Evolutionary conservation across 2,888 invertebrate genomes (phyloP).

Genomic region (Villa cingulata): DNA sequence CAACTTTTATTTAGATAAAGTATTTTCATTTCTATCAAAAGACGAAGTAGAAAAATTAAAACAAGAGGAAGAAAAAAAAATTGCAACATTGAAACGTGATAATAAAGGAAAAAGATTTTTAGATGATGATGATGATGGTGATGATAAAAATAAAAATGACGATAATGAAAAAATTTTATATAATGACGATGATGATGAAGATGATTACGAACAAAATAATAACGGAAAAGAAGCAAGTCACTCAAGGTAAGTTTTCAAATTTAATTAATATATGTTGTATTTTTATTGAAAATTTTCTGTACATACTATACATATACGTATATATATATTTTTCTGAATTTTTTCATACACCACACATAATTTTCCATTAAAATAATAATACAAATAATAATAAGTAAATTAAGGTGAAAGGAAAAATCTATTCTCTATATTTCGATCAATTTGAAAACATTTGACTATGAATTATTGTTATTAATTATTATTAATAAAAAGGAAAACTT

Average conservation of each 20-base stretch:
- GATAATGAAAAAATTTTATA: slow-evolving; percentile 1
- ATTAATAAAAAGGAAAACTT: no score
- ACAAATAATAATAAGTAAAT: no score
- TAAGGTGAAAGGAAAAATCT: no score
- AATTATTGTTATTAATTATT: no score
- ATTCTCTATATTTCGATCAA: no score
- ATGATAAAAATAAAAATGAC: slow-evolving; percentile 14
- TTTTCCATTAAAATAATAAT: no score
- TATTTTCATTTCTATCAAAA: slow-evolving; percentile 84
- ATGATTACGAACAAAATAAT: slow-evolving; percentile 21
- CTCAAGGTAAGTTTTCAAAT: slow-evolving; percentile 15
- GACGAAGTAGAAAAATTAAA: slow-evolving; percentile 89
- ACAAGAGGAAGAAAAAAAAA: slow-evolving; percentile 84
- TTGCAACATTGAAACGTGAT: slow-evolving; percentile 44
- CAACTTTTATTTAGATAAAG: slow-evolving; percentile 52
- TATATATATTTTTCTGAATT: no score
- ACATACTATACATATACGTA: no score
- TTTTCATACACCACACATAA: no score
- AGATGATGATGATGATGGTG: slow-evolving; percentile 20
- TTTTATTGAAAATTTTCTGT: no score
- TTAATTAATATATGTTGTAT: no score
- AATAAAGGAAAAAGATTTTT: slow-evolving; percentile 35
- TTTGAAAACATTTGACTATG: no score
- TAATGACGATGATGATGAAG: slow-evolving; percentile 13
- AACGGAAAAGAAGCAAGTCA: slow-evolving; percentile 14